These are phyloP conservation scores for Stegophylla sp. DNA, from an alignment of 2,888 invertebrate species.

Conservation along the genomic window DNA sequence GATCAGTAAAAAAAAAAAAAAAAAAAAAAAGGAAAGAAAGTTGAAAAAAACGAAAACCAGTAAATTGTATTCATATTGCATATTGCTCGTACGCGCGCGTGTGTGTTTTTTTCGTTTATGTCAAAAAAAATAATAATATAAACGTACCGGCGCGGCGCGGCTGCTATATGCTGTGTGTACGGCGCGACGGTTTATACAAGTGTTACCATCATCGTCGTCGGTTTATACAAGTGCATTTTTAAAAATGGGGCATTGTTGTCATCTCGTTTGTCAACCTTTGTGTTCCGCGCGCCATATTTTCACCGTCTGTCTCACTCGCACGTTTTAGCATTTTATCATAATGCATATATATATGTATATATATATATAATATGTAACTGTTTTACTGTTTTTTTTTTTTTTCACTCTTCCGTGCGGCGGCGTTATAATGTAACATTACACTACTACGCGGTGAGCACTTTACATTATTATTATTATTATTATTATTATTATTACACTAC, in stretches of 20 bases:
- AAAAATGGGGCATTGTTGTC: constrained; percentile 49
- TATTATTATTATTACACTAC: constrained; percentile 24
- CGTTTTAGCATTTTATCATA: constrained; percentile 12
- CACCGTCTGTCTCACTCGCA: neutral
- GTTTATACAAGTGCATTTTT: constrained; percentile 53
- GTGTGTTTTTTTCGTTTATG: constrained; percentile 14
- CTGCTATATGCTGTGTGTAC: no score
- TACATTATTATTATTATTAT: neutral
- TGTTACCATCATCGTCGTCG: constrained; percentile 23
- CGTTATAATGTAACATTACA: no score
- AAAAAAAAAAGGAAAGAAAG: neutral
- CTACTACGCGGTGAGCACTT: neutral
- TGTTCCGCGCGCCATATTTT: constrained; percentile 50
- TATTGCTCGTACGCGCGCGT: neutral
- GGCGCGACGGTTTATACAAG: constrained; percentile 47
- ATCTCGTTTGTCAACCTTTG: constrained; percentile 57
- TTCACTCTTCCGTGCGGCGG: neutral
- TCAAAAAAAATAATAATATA: constrained; percentile 33
- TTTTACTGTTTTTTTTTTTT: constrained; percentile 13
- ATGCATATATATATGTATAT: no score
- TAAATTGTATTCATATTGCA: constrained; percentile 1
- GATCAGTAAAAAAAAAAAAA: neutral
- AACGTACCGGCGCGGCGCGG: neutral
- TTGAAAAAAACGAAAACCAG: constrained; percentile 22
- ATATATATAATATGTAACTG: no score